Base-by-base conservation (phyloP, 2,797 vertebrate species). In the Clarias pachynema region DNA sequence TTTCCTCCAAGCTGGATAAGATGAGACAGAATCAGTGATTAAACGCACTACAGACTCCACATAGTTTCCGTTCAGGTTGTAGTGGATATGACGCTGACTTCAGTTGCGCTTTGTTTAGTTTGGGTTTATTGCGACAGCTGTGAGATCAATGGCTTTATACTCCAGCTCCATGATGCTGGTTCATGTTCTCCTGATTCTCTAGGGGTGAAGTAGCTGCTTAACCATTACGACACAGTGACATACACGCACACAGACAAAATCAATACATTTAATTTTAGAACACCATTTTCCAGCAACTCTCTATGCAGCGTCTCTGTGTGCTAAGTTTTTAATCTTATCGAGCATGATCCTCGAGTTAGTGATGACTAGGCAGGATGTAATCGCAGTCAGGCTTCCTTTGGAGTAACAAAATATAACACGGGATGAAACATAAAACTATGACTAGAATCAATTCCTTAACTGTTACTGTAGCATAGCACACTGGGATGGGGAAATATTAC, bases 181-280 rank as follows among this genome's bases (percentile, higher is more conserved):
- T 68, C 34, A 15, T 83, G 85, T 81, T 83, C 57, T 72, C 62
- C 79, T 84, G 82, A 79, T 85, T 82, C 82, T 73, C 20, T 34
- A 69, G n/a, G 74, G 86, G 80, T 82, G 66, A 78, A 85, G 59
- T 66, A 62, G 57, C 14, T 79, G 56, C 34, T 68, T 83, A 83
- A 73, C 34, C 49, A 16, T 7, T 40, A 29, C 34, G 37, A 40
- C 40, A 53, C 37, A 40, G 2, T 29, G 14, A 79, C 34, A 29
- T 31, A 37, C 34, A 59, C n/a, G 73, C 79, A 84, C 72, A 84
- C 83, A 65, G 56, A 85, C 26, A 72, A n/a, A 85, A 84, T 85
- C 81, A 70, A 85, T 88, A 80, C 37, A 66, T 88, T 88, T 87
- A 34, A 86, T 89, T 87, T 82, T 74, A 88, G 77, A 89, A 81